A percentile compares a stretch with the other conserved stretches of the same genome.
phyloP scores from a whole-genome alignment of 2,888 invertebrate genomes.

The Lasius platythorax region DNA sequence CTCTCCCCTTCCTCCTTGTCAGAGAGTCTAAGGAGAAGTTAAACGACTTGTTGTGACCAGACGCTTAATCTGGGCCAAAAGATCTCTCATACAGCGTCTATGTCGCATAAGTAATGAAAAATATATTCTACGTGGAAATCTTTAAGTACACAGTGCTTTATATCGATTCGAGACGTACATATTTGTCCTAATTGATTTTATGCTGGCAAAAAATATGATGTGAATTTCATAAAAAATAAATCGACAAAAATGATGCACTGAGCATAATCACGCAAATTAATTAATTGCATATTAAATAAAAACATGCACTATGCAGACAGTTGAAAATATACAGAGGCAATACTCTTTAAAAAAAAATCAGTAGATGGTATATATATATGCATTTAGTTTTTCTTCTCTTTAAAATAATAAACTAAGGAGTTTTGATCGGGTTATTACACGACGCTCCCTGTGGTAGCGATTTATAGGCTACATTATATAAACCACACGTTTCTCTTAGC shows the following conservation, averaged over 20 bases:
- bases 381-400: background rate
- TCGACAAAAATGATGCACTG: background rate
- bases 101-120: conserved; percentile 14
- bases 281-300: conserved; percentile 7
- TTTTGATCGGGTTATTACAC: background rate
- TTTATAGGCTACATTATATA: conserved; percentile 13
- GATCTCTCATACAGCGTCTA: background rate
- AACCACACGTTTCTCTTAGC: conserved; percentile 15
- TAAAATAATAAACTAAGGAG: background rate
- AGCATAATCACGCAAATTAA: background rate
- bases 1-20: background rate
- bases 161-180: conserved; percentile 16
- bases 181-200: background rate
- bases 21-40: background rate
- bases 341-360: background rate
- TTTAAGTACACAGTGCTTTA: background rate
- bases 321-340: background rate
- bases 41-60: conserved; percentile 8
- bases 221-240: background rate
- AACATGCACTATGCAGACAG: background rate
- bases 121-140: conserved; percentile 13
- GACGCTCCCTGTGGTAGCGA: background rate
- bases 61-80: background rate
- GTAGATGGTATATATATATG: background rate
- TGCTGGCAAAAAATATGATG: background rate